Evolutionary conservation across 2,797 vertebrate genomes (phyloP).

Genomic region (Eidolon dupreanum): DNA sequence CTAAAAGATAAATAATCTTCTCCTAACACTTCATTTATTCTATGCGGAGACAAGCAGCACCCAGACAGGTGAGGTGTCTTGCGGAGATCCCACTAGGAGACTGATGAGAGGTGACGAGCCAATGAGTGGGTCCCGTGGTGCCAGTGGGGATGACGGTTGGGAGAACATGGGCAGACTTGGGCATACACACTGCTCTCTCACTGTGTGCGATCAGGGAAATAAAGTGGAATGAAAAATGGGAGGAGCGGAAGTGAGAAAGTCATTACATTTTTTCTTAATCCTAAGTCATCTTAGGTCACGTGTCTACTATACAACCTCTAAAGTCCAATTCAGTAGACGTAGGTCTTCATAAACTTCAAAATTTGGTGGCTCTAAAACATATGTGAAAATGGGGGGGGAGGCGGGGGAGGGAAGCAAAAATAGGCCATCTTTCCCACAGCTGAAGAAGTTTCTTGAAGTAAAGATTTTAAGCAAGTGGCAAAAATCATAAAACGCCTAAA

Average conservation of each 20-base stretch:
- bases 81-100: not conserved
- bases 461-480: not conserved
- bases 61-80: not conserved
- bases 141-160: fast-evolving
- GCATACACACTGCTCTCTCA: not conserved
- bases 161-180: fast-evolving
- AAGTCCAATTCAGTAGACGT: not conserved
- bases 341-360: not conserved
- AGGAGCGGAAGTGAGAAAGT: fast-evolving
- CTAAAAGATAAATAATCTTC: not conserved
- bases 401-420: not conserved
- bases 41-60: not conserved
- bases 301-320: not conserved
- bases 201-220: not conserved
- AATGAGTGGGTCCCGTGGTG: fast-evolving
- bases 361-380: not conserved
- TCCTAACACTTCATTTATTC: not conserved
- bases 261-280: fast-evolving
- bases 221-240: not conserved
- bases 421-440: not conserved
- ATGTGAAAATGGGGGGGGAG: not conserved
- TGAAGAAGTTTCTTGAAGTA: not conserved
- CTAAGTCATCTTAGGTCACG: fast-evolving
- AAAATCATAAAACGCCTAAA: too few relatives aligned
- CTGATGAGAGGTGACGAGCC: fast-evolving